Evolutionary conservation across 2,888 invertebrate species (phyloP).

Genomic region (Pegoplata infirma): DNA sequence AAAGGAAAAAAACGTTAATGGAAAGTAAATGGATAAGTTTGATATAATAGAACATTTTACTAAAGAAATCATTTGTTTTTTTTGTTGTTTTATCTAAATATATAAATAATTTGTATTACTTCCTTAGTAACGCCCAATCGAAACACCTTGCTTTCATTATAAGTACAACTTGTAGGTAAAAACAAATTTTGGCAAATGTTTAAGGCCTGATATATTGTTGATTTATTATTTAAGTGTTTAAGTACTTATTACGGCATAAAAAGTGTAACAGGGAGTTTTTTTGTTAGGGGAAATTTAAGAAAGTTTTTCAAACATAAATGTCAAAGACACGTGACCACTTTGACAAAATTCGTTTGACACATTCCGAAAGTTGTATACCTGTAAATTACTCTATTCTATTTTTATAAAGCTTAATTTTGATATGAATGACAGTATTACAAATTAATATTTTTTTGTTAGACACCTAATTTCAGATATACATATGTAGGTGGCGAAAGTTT

Average conservation of each 20-base stretch:
- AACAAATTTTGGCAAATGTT: constrained; percentile 19
- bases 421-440: too few relatives aligned
- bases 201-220: background rate
- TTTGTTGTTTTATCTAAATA: background rate
- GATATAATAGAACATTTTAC: background rate
- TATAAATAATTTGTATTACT: constrained; percentile 23
- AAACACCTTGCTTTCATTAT: constrained; percentile 5
- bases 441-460: too few relatives aligned
- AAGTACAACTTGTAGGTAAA: constrained; percentile 4
- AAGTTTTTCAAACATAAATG: too few relatives aligned
- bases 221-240: constrained; percentile 6
- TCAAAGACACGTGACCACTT: too few relatives aligned
- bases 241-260: background rate
- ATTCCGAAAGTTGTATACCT: too few relatives aligned
- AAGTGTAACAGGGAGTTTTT: too few relatives aligned
- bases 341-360: too few relatives aligned
- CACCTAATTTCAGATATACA: too few relatives aligned
- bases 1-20: background rate
- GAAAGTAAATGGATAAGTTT: background rate
- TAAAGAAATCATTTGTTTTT: background rate
- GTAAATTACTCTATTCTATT: too few relatives aligned
- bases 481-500: too few relatives aligned
- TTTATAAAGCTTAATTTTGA: too few relatives aligned
- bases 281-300: too few relatives aligned
- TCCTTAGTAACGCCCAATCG: constrained; percentile 36